Evolutionary conservation across 2,797 vertebrate genomes (phyloP), one percentile per base, ranked within the genome.

Genomic region (Gobionotothen gibberifrons): DNA sequence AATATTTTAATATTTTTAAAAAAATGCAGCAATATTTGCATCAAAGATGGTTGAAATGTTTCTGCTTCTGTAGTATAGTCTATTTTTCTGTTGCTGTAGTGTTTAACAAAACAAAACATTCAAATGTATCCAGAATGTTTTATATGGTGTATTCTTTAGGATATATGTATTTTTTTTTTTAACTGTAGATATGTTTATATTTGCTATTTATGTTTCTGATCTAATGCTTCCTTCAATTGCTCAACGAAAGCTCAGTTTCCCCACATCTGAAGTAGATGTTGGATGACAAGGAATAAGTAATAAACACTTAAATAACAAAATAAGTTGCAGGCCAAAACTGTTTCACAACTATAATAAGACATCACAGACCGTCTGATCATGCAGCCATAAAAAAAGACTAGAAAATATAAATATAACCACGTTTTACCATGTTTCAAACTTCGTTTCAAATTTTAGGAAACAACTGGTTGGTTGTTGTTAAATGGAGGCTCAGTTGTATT

Each of bases 221-320:
- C 11, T 29, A 8, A 39, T 56, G 58, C 26, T 70, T 14, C 62
- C 43, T 72, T 79, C 15, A 60, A 7, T 3, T 3, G 21, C 57
- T 15, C 1, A 10, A 9, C 14, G 10, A 21, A 15, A 47, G 5
- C 29, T 22, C 2, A 5, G 0, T n/a, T 4, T 29, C 8, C 1
- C 2, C 4, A 26, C 0, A 19, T 46, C 3, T 26, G 11, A 11
- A 12, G 11, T 6, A 9, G 26, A 26, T 46, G 40, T 72, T 1
- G 12, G 10, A 55, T 5, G 26, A 13, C 5, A 0, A 26, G 22
- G 22, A 26, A 26, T 26, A 26, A 26, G 22, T 26, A 26, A 26
- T 26, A 26, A 65, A 48, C 19, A 3, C 0, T 16, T 26, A 5
- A 26, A 12, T 8, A 44, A 39, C 56, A 49, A 48, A n/a, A n/a